A percentile compares a stretch with the other conserved stretches of the same genome.
These are phyloP conservation scores for Linnaemya tessellans DNA, from an alignment of 2,888 invertebrate species.

Conservation along the genomic window DNA sequence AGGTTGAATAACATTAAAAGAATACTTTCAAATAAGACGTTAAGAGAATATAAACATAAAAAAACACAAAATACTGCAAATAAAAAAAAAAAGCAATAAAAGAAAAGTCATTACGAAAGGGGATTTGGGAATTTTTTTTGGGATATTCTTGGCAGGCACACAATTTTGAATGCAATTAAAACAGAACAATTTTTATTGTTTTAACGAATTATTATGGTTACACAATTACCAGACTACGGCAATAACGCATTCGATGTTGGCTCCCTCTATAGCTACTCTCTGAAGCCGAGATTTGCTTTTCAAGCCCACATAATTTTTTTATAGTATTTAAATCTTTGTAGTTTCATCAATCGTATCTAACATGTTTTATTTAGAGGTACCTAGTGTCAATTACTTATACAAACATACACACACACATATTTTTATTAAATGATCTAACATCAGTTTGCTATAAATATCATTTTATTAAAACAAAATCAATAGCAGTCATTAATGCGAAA, in stretches of 20 bases:
- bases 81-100: not conserved
- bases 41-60: not conserved
- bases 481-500: conserved; percentile 18
- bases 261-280: too few relatives aligned
- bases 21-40: not conserved
- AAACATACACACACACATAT: not conserved
- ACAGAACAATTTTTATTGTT: too few relatives aligned
- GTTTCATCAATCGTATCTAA: not conserved
- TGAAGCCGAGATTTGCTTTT: too few relatives aligned
- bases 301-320: too few relatives aligned
- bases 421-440: conserved; percentile 18
- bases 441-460: conserved; percentile 1
- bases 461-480: not conserved
- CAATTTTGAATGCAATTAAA: too few relatives aligned
- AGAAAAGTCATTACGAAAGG: not conserved
- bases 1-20: not conserved
- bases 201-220: too few relatives aligned
- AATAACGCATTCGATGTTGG: too few relatives aligned
- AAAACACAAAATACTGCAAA: not conserved
- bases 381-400: not conserved
- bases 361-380: not conserved
- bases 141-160: not conserved
- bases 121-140: not conserved
- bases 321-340: not conserved
- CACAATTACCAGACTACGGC: too few relatives aligned